Percentiles rank a stretch among this genome's conserved stretches.
These are phyloP conservation scores for Hormiphora californensis DNA, from an alignment of 37 sponge, comb jelly and placozoan species.

Conservation along the genomic window DNA sequence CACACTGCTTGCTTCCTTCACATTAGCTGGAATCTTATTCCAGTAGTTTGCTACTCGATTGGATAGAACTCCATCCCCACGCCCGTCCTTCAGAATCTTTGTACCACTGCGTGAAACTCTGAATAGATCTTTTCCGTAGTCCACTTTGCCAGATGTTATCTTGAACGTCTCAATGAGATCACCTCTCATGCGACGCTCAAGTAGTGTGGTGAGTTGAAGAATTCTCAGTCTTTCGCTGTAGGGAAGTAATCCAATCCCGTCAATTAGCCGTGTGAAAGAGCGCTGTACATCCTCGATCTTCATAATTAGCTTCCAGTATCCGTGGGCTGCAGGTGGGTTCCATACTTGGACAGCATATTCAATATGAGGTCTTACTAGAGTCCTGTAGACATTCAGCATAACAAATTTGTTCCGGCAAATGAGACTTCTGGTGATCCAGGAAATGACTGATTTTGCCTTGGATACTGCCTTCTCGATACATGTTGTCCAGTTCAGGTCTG, in stretches of 20 bases:
- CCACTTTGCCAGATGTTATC: not conserved
- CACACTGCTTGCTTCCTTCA: no score
- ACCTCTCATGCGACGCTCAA: not conserved
- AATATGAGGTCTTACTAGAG: conserved; percentile 28
- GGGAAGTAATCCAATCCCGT: not conserved
- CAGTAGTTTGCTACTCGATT: conserved; percentile 10
- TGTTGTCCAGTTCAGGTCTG: not conserved
- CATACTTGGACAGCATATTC: conserved; percentile 31
- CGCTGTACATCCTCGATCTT: conserved; percentile 51
- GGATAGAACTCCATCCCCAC: not conserved
- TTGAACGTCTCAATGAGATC: conserved; percentile 6
- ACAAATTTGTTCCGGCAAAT: conserved; percentile 10
- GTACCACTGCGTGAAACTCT: not conserved
- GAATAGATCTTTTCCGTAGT: not conserved
- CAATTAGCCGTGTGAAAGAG: not conserved
- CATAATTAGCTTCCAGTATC: conserved; percentile 46
- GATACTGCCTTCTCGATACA: not conserved
- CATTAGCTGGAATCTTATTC: conserved; percentile 12
- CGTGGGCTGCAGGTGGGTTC: conserved; percentile 9
- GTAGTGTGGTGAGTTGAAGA: not conserved
- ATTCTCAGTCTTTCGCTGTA: not conserved
- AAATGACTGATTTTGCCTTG: conserved; percentile 26
- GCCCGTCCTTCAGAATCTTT: not conserved
- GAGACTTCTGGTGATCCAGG: not conserved
- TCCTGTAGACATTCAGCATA: conserved; percentile 21